These are phyloP conservation scores for Acanthosepion pharaonis DNA, from an alignment of 2,888 invertebrate species.

Conservation along the genomic window DNA sequence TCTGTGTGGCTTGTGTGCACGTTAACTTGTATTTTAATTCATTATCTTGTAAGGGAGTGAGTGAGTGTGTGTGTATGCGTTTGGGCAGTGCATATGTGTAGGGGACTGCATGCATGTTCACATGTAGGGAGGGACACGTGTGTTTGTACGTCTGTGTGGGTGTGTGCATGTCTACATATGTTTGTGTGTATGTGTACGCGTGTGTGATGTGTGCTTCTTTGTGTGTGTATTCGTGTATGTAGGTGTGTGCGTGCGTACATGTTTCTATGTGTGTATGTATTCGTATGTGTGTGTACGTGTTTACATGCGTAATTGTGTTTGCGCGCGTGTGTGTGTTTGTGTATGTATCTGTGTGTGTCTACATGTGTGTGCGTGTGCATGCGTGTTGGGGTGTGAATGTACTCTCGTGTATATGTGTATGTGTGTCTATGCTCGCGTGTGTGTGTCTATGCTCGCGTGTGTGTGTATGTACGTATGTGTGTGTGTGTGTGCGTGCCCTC, in stretches of 20 bases:
- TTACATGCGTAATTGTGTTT: neutral
- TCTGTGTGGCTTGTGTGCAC: no score
- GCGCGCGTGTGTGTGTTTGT: neutral
- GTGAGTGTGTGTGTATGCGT: no score
- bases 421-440: neutral
- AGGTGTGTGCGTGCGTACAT: neutral
- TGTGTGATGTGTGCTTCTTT: neutral
- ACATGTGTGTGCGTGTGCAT: neutral
- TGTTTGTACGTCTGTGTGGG: no score
- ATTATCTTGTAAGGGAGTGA: no score
- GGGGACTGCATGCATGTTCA: no score
- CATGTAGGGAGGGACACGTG: no score
- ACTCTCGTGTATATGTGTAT: neutral
- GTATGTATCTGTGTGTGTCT: neutral
- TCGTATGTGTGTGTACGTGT: neutral
- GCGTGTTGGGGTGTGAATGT: neutral
- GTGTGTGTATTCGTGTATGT: neutral
- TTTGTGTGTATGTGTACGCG: neutral
- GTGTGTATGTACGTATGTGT: neutral
- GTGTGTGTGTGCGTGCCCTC: neutral
- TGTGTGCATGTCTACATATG: neutral
- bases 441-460: neutral
- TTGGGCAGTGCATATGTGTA: no score
- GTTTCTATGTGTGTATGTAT: neutral
- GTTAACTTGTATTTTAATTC: no score